Evolutionary conservation across 2,888 invertebrate genomes (phyloP).

Genomic region (Biston stratarius): DNA sequence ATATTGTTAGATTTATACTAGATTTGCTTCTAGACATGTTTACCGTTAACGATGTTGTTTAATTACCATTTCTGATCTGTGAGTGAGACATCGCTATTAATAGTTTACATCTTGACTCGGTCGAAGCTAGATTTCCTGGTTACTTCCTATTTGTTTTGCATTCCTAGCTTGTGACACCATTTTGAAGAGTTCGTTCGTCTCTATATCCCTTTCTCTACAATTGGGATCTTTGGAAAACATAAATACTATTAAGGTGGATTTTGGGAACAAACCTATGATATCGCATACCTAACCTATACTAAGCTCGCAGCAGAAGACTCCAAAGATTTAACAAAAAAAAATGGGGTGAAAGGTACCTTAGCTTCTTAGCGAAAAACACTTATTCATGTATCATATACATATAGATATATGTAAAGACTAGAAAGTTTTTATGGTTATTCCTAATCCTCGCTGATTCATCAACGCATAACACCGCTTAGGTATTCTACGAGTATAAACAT

Average conservation of each 20-base stretch:
- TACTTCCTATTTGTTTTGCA: slow-evolving; percentile 22
- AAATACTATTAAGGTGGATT: too few relatives aligned
- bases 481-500: slow-evolving; percentile 11
- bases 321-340: too few relatives aligned
- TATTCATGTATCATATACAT: too few relatives aligned
- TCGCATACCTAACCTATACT: too few relatives aligned
- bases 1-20: neutral
- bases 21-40: neutral
- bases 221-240: too few relatives aligned
- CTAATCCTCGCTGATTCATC: slow-evolving; percentile 9
- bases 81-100: slow-evolving; percentile 45
- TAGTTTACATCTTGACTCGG: slow-evolving; percentile 20
- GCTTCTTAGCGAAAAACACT: too few relatives aligned
- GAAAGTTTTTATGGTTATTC: slow-evolving; percentile 8
- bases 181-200: neutral
- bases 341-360: too few relatives aligned
- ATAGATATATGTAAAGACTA: slow-evolving; percentile 3
- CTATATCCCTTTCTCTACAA: too few relatives aligned
- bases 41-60: slow-evolving; percentile 13
- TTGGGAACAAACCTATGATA: too few relatives aligned
- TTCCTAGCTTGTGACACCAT: slow-evolving; percentile 17
- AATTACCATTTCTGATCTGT: slow-evolving; percentile 38
- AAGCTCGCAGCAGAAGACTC: too few relatives aligned
- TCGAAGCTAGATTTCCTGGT: slow-evolving; percentile 30
- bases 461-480: neutral